Conservation (phyloP, 1,140 invertebrate species). For the Semibalanus balanoides region DNA sequence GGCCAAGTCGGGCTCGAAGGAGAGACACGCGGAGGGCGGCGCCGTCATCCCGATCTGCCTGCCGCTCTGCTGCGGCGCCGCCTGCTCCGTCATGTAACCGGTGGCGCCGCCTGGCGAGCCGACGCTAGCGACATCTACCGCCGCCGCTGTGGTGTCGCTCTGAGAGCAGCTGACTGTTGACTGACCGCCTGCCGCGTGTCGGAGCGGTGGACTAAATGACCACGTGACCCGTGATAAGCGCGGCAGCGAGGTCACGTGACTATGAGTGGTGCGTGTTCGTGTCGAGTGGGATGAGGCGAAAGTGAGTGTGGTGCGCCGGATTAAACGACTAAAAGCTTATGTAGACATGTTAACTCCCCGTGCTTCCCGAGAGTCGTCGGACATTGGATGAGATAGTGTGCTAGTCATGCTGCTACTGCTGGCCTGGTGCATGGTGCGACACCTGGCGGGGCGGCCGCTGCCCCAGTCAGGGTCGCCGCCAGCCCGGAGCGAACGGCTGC, state of each 20-base stretch:
- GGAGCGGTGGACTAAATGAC: background rate
- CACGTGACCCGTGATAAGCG: background rate
- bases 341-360: background rate
- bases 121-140: background rate
- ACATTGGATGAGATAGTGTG: background rate
- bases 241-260: background rate
- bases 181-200: no score
- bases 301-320: background rate
- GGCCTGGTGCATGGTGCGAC: no score
- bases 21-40: constrained; percentile 18
- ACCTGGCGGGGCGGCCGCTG: no score
- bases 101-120: background rate
- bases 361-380: background rate
- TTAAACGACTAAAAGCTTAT: background rate
- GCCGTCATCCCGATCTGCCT: constrained; percentile 22
- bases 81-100: constrained; percentile 21
- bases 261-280: background rate
- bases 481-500: no score
- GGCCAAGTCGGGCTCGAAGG: background rate
- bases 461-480: no score
- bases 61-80: constrained; percentile 22
- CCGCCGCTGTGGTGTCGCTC: no score
- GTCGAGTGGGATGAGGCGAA: background rate
- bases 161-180: background rate
- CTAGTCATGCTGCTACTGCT: background rate